Conservation (phyloP, 2,888 invertebrate genomes). For the Ctenicera cuprea region DNA sequence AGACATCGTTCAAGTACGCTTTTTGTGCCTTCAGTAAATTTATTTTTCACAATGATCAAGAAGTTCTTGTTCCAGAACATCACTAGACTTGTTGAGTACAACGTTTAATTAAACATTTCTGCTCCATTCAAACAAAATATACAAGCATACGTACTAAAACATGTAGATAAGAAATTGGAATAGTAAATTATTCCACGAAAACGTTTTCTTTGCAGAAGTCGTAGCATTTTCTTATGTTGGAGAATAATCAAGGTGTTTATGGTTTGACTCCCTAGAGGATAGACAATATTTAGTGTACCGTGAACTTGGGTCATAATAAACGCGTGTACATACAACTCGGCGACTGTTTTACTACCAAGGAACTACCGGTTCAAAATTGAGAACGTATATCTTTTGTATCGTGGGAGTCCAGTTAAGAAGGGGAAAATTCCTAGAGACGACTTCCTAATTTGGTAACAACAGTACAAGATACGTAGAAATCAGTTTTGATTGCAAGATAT, state of each 20-base stretch:
- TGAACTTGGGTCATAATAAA: slow-evolving; percentile 21
- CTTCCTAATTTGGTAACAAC: slow-evolving; percentile 40
- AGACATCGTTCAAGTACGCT: too few relatives aligned
- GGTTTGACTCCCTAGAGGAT: slow-evolving; percentile 1
- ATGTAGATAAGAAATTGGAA: background rate
- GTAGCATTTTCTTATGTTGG: background rate
- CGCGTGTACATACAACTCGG: background rate
- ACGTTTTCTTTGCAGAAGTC: too few relatives aligned
- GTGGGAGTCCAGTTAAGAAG: slow-evolving; percentile 37
- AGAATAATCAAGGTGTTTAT: slow-evolving; percentile 29
- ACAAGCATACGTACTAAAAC: too few relatives aligned
- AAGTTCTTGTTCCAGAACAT: too few relatives aligned
- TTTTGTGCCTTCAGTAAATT: too few relatives aligned
- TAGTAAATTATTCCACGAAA: too few relatives aligned
- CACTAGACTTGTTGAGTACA: too few relatives aligned
- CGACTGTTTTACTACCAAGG: slow-evolving; percentile 4
- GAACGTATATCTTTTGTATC: slow-evolving; percentile 32
- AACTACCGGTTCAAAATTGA: slow-evolving; percentile 19
- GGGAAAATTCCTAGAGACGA: slow-evolving; percentile 30
- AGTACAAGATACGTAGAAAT: slow-evolving; percentile 34
- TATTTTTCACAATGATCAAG: too few relatives aligned
- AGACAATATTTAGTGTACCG: slow-evolving; percentile 25
- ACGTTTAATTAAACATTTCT: too few relatives aligned
- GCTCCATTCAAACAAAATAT: too few relatives aligned
- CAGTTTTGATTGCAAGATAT: slow-evolving; percentile 38